Conservation (phyloP, 2,888 invertebrate genomes). For the Plagiodera versicolora region DNA sequence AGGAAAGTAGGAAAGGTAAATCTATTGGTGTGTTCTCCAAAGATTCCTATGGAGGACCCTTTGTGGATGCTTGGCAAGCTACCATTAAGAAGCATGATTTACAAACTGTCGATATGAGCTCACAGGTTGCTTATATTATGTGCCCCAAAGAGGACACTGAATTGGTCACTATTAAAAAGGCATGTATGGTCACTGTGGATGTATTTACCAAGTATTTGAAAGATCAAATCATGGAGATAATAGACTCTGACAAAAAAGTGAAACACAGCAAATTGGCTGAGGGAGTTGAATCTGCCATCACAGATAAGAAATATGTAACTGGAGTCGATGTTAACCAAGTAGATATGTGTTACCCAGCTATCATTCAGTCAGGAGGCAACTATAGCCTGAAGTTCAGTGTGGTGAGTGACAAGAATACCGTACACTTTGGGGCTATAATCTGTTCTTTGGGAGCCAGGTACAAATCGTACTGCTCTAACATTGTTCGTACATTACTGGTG, state of each 20-base stretch:
- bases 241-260: constrained; percentile 98
- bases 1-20: constrained; percentile 86
- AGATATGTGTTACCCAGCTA: constrained; percentile 98
- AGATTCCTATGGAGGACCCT: constrained; percentile 91
- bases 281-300: constrained; percentile 89
- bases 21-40: constrained; percentile 87
- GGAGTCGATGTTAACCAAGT: constrained; percentile 87
- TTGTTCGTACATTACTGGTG: constrained; percentile 93
- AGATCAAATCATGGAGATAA: constrained; percentile 97
- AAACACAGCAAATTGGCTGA: constrained; percentile 94
- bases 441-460: constrained; percentile 94
- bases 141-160: constrained; percentile 95
- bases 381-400: constrained; percentile 95
- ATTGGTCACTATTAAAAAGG: constrained; percentile 86
- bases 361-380: constrained; percentile 98
- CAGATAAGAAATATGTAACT: constrained; percentile 94
- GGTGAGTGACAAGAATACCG: constrained; percentile 86
- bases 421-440: constrained; percentile 96
- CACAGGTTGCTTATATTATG: constrained; percentile 83
- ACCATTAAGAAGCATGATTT: constrained; percentile 70
- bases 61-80: constrained; percentile 88
- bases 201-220: constrained; percentile 95
- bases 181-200: constrained; percentile 89
- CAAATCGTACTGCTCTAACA: constrained; percentile 97
- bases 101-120: constrained; percentile 78